phyloP scores from a whole-genome alignment of 2,797 vertebrate species.

The Enteromius treurensis region DNA sequence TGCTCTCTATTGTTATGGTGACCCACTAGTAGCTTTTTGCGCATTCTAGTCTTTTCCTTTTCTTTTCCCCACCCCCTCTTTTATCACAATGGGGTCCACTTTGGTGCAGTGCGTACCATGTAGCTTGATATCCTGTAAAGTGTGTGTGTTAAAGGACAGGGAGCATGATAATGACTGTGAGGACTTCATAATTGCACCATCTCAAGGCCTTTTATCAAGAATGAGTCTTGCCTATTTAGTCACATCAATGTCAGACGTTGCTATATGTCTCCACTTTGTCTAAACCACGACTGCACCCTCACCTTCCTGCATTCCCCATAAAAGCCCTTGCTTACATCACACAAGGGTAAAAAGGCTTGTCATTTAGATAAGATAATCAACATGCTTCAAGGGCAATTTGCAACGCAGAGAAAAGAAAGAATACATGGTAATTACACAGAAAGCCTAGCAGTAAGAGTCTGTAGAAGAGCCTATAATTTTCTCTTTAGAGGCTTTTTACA shows the following conservation, averaged over 20 bases:
- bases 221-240: conserved; percentile 44
- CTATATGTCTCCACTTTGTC: conserved; percentile 27
- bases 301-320: not conserved
- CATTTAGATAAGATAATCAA: conserved; percentile 74
- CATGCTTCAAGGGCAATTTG: conserved; percentile 74
- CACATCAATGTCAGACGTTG: conserved; percentile 50
- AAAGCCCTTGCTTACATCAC: conserved; percentile 20
- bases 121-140: conserved; percentile 62
- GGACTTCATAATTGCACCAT: conserved; percentile 42
- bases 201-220: conserved; percentile 40
- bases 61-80: conserved; percentile 61
- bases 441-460: conserved; percentile 36
- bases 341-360: conserved; percentile 47
- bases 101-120: conserved; percentile 57
- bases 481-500: conserved; percentile 50
- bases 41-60: conserved; percentile 39
- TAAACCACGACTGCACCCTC: not conserved
- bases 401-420: conserved; percentile 63
- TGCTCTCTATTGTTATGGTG: conserved; percentile 74
- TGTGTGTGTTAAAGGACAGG: conserved; percentile 23
- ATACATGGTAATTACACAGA: conserved; percentile 63
- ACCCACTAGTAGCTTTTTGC: conserved; percentile 61
- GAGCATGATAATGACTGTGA: conserved; percentile 40
- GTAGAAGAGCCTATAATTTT: conserved; percentile 52
- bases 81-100: conserved; percentile 68